Evolutionary conservation across 1,140 invertebrate genomes (phyloP), one percentile per base, ranked within the genome.

Genomic region (Temnothorax longispinosus): DNA sequence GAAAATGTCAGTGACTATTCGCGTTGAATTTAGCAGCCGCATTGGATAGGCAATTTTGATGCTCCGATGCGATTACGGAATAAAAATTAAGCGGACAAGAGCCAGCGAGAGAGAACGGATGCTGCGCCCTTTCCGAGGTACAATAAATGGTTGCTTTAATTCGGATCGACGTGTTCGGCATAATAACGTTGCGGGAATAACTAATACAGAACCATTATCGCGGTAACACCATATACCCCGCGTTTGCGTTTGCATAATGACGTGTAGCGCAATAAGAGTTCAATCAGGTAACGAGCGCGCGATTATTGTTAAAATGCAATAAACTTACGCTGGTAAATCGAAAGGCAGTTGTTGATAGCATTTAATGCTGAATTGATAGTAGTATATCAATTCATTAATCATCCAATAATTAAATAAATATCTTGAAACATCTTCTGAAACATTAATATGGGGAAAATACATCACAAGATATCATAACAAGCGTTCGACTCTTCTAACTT

Each of bases 271-370:
- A 32, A 18, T 58, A 41, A 52, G 54, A 74, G 10, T 82, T 72
- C 58, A 82, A 72, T 74, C 21, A 27, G 67, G 10, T 72, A 50
- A 74, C 54, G 18, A 74, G 38, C 38, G 27, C n/a, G 54, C 27
- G 52, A 60, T 72, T 4, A 35, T 35, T n/a, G 54, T 35, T 82
- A 74, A 58, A 82, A 82, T 78, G 18, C n/a, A 65, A 64, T 38
- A 44, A 11, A 13, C 21, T 71, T n/a, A 3, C 11, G 3, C n/a
- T 13, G 18, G 35, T 74, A 21, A n/a, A 71, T n/a, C 21, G 6
- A 71, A 81, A 18, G 10, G 1, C 7, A 44, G 5, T 50, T 3
- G 4, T 32, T 35, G 69, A 56, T 32, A 47, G 64, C 64, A 50
- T 65, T 52, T 41, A 64, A 21, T 11, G 18, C 21, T 38, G 13